phyloP scores from a whole-genome alignment of 2,797 vertebrate species.

The Ceryle rudis region DNA sequence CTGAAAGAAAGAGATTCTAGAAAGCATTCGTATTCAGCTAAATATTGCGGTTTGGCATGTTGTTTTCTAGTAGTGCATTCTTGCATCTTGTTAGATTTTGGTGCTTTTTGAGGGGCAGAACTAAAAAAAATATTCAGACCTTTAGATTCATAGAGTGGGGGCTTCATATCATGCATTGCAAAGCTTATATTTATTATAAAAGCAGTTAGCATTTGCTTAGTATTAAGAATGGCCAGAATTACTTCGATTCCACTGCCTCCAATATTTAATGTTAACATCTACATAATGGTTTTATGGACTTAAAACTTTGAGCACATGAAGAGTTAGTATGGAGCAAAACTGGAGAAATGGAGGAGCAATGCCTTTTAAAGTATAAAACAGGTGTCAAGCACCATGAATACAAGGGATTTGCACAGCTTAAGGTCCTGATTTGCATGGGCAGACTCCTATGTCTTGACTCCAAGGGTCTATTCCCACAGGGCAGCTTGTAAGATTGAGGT shows the following conservation, averaged over 20 bases:
- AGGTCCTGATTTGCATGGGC: conserved; percentile 6
- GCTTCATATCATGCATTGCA: not conserved
- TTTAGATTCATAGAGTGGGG: not conserved
- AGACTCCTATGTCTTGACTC: not conserved
- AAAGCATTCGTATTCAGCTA: not conserved
- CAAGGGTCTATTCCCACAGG: not conserved
- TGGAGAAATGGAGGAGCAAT: not conserved
- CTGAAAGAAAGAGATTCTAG: not conserved
- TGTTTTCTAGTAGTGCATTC: not conserved
- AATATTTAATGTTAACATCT: not conserved
- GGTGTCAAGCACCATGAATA: not conserved
- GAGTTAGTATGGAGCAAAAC: not conserved
- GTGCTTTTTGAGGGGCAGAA: not conserved
- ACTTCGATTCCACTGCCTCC: not conserved
- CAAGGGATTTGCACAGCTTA: conserved; percentile 15
- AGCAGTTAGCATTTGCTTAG: not conserved
- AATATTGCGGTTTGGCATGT: not conserved
- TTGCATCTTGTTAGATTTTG: not conserved
- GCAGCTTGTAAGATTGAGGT: conserved; percentile 31
- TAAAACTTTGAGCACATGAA: not conserved
- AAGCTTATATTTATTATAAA: not conserved
- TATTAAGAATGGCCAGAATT: not conserved
- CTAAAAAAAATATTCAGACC: not conserved
- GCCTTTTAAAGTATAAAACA: conserved; percentile 13
- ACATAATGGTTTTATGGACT: not conserved